These are phyloP conservation scores for Sylvilagus floridanus DNA, from an alignment of 2,797 vertebrate species.

Conservation along the genomic window DNA sequence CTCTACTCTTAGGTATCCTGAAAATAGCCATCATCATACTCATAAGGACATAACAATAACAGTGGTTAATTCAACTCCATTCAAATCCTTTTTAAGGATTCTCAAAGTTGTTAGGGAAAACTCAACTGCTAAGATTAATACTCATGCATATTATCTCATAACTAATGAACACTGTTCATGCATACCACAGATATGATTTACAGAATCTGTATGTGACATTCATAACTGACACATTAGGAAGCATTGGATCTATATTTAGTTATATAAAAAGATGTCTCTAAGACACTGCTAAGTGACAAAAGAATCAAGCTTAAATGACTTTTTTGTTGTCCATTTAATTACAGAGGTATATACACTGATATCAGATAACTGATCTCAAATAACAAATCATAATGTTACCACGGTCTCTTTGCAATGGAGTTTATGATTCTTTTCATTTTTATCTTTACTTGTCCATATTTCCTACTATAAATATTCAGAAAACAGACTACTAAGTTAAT, in stretches of 20 bases:
- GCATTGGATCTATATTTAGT: background rate
- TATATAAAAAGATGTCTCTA: background rate
- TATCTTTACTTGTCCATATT: background rate
- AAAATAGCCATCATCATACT: background rate
- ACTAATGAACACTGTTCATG: constrained; percentile 29
- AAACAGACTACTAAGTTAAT: background rate
- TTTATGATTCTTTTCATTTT: background rate
- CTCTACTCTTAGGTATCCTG: background rate
- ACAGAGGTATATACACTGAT: background rate
- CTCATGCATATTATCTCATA: constrained; percentile 27
- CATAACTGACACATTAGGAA: constrained; percentile 22
- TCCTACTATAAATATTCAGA: background rate
- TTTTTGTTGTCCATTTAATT: background rate
- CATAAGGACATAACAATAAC: constrained; percentile 1
- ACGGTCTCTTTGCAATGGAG: background rate
- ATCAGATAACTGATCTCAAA: background rate
- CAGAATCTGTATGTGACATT: constrained; percentile 8
- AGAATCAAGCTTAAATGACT: background rate
- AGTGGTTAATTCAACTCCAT: constrained; percentile 44
- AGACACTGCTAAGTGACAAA: background rate
- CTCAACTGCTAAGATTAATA: constrained; percentile 48
- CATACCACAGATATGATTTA: constrained; percentile 10
- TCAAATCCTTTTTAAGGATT: constrained; percentile 45
- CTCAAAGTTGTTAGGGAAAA: constrained; percentile 37
- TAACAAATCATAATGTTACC: background rate